These are phyloP conservation scores for Semicossyphus pulcher DNA, from an alignment of 2,113 vertebrate genomes.

Conservation along the genomic window DNA sequence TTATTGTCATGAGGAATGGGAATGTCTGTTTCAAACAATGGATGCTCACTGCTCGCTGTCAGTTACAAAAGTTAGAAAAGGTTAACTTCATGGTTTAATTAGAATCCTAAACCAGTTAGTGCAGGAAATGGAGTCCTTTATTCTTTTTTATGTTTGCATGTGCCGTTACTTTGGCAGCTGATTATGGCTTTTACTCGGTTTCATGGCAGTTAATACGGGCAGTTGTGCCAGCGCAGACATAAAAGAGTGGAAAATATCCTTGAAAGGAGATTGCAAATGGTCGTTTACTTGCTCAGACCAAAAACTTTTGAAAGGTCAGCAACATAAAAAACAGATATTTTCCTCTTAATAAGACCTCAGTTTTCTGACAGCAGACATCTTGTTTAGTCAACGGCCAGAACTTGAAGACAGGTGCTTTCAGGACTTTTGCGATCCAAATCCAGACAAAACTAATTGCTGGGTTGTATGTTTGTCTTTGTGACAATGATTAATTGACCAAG, in stretches of 20 bases:
- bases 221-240: not conserved
- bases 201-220: not conserved
- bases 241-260: not conserved
- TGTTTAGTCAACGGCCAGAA: not conserved
- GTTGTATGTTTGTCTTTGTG: no score
- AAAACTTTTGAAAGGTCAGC: not conserved
- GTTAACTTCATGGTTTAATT: conserved; percentile 1
- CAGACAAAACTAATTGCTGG: no score
- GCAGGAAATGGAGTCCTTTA: not conserved
- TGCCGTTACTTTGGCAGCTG: not conserved
- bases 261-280: not conserved
- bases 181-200: not conserved
- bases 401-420: no score
- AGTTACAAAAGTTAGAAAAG: not conserved
- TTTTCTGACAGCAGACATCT: not conserved
- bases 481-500: no score
- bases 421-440: no score
- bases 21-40: conserved; percentile 8
- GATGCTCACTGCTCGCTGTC: not conserved
- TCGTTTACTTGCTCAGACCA: not conserved
- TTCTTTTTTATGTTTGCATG: not conserved
- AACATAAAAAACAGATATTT: not conserved
- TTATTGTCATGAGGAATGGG: conserved; percentile 28
- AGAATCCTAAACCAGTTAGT: not conserved
- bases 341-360: not conserved